Conservation (phyloP, 2,888 invertebrate species). For the Gymnoscelis rufifasciata region DNA sequence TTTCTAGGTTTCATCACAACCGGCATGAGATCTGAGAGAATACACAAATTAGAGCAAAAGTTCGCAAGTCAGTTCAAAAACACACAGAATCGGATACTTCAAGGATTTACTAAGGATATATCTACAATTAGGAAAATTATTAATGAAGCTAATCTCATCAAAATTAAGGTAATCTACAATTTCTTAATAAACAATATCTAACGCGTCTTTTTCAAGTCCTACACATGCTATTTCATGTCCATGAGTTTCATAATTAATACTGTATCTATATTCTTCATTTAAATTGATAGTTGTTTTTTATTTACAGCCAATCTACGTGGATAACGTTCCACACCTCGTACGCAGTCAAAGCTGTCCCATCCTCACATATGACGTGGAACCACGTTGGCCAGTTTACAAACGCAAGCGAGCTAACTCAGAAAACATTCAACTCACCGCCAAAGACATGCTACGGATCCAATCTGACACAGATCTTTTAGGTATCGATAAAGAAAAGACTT, state of each 20-base stretch:
- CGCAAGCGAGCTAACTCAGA: slow-evolving; percentile 83
- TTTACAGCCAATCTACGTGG: slow-evolving; percentile 87
- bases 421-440: slow-evolving; percentile 72
- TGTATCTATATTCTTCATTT: neutral
- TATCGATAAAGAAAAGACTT: slow-evolving; percentile 88
- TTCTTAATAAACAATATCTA: no score
- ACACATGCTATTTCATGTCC: no score
- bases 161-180: slow-evolving; percentile 85
- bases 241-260: no score
- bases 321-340: slow-evolving; percentile 65
- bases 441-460: slow-evolving; percentile 80
- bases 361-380: slow-evolving; percentile 81
- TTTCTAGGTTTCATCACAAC: slow-evolving; percentile 86
- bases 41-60: slow-evolving; percentile 86
- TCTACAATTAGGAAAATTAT: slow-evolving; percentile 85
- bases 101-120: slow-evolving; percentile 86
- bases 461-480: slow-evolving; percentile 89
- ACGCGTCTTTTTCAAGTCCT: no score
- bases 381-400: slow-evolving; percentile 64
- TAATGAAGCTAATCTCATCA: slow-evolving; percentile 89
- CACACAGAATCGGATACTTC: slow-evolving; percentile 87
- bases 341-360: slow-evolving; percentile 86
- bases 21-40: slow-evolving; percentile 85
- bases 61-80: slow-evolving; percentile 86
- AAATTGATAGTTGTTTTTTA: slow-evolving; percentile 2